A percentile compares a stretch with the other conserved stretches of the same genome.
Conservation (phyloP, 2,797 vertebrate genomes). For the Bradypodion pumilum region DNA sequence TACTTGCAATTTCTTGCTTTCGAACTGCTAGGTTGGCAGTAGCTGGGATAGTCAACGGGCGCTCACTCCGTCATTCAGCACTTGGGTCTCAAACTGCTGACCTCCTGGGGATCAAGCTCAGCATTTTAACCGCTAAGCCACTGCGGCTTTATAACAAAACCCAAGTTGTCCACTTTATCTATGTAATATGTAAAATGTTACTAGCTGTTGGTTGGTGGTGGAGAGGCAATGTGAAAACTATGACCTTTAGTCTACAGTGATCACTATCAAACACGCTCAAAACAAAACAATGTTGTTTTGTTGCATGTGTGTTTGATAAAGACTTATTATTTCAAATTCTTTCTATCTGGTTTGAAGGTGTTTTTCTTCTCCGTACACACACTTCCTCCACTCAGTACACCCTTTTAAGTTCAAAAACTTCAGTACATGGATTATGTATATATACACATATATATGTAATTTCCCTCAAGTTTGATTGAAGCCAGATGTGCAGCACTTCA, state of each 20-base stretch:
- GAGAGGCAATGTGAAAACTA: not conserved
- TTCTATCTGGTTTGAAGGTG: not conserved
- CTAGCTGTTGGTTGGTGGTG: not conserved
- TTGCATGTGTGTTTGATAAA: no score
- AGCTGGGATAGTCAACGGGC: no score
- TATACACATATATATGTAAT: not conserved
- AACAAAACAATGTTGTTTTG: not conserved
- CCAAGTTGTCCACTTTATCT: not conserved
- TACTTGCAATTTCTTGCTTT: no score
- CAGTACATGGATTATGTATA: not conserved
- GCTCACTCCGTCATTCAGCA: no score
- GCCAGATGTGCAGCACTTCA: conserved; percentile 26
- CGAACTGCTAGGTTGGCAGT: no score
- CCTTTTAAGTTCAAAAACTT: conserved; percentile 7
- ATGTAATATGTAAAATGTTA: not conserved
- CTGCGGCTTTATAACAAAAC: not conserved
- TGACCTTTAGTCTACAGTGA: not conserved
- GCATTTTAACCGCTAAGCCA: no score
- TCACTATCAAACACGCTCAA: not conserved
- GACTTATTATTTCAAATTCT: not conserved
- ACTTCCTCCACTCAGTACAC: not conserved
- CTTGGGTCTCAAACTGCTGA: no score
- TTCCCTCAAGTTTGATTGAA: conserved; percentile 5
- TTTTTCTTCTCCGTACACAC: not conserved
- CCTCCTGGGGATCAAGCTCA: no score